Base-by-base conservation (phyloP, 1,140 invertebrate species). In the Aphelinus atriplicis region DNA sequence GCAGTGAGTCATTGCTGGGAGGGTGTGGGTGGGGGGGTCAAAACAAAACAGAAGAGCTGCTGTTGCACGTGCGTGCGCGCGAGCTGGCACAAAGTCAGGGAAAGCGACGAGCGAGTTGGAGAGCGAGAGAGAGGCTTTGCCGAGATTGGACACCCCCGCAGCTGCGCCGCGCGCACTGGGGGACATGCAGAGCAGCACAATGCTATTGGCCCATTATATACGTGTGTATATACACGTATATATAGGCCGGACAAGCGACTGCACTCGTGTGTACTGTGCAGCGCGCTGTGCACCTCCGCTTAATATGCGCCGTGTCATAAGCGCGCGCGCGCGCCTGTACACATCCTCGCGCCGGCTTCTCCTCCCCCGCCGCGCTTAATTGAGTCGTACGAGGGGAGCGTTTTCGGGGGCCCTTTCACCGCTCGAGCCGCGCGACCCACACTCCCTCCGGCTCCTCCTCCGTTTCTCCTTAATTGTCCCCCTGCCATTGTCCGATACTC, bases 181-280 rank as follows among this genome's bases (percentile, higher is more conserved):
- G 42, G 45, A 48, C 56, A 61, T 70, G 57, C 67, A 70, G 60
- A 42, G 43, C 71, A 72, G 57, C 53, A 77, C 70, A 77, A 77
- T 77, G 53, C 69, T 76, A 76, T 76, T 69, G 75, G 66, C 47
- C 78, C 78, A 80, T 81, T 80, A 80, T 81, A 53, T 53, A 53
- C 9, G 9, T 53, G 0, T 53, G 9, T 53, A 53, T 53, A 53
- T 53, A 53, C 9, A 53, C 51, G 9, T 53, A 53, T 9, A 4
- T 53, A 53, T 26, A 26, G 26, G 26, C 26, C 26, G 26, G 26
- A 26, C 26, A 26, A 26, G 26, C 26, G 26, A 60, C 57, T 60
- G 57, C 26, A n/a, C 26, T 3, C 3, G 57, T 60, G 3, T 60
- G 26, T n/a, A 10, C 26, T 60, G 0, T 60, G 57, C 57, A 10